A percentile compares a stretch with the other conserved stretches of the same genome.
Evolutionary conservation across 2,888 invertebrate genomes (phyloP).

Genomic region (Perizoma affinitatum): DNA sequence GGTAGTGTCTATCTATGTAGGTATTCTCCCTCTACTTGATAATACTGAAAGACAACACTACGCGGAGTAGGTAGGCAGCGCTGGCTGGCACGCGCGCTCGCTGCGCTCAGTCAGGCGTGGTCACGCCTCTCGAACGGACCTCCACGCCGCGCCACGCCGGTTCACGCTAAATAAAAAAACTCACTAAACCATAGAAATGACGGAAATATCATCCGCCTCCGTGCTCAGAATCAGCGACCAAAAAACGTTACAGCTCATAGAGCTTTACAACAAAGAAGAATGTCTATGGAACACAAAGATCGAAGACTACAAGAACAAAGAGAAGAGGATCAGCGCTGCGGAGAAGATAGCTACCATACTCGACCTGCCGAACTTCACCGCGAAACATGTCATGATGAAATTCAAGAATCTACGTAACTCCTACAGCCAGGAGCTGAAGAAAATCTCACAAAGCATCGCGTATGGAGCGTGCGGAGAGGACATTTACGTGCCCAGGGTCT

Average conservation of each 20-base stretch:
- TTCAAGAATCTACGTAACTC: constrained; percentile 65
- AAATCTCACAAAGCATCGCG: constrained; percentile 42
- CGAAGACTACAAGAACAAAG: constrained; percentile 49
- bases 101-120: constrained; percentile 45
- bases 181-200: background rate
- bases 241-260: constrained; percentile 53
- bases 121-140: constrained; percentile 44
- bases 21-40: no score
- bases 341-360: constrained; percentile 53
- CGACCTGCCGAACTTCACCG: constrained; percentile 52
- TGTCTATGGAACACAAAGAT: constrained; percentile 57
- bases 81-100: constrained; percentile 16
- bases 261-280: constrained; percentile 52
- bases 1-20: no score
- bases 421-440: constrained; percentile 65
- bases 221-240: constrained; percentile 50
- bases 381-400: constrained; percentile 59
- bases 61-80: background rate
- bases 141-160: constrained; percentile 11
- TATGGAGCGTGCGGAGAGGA: constrained; percentile 22
- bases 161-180: background rate
- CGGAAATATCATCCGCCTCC: constrained; percentile 15
- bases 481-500: constrained; percentile 53
- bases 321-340: constrained; percentile 43
- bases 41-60: background rate